These are phyloP conservation scores for Sarotherodon lohbergeri DNA, from an alignment of 2,113 vertebrate genomes.

Conservation along the genomic window DNA sequence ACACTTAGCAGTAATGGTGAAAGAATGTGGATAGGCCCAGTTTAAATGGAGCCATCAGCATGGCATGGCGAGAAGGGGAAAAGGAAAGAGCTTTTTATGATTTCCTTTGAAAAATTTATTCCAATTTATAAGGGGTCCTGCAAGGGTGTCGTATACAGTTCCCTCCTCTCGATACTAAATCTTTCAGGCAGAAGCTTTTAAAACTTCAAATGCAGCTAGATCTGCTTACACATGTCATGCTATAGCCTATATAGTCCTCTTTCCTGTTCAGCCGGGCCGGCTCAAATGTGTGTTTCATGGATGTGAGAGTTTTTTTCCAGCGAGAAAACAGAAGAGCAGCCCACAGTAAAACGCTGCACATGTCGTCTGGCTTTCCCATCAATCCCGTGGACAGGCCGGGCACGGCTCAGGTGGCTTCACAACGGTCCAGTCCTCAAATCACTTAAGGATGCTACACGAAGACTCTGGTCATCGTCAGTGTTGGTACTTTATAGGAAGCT, in stretches of 20 bases:
- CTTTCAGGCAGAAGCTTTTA: constrained; percentile 79
- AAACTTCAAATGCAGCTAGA: constrained; percentile 77
- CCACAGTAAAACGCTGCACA: constrained; percentile 56
- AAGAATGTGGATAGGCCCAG: constrained; percentile 48
- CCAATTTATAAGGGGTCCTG: constrained; percentile 65
- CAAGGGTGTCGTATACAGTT: constrained; percentile 66
- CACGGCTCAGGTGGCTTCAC: constrained; percentile 23
- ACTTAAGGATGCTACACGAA: neutral
- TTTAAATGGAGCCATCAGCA: constrained; percentile 66
- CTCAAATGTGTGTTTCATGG: constrained; percentile 56
- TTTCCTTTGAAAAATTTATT: constrained; percentile 74
- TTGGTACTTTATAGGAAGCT: neutral
- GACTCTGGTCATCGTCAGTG: neutral
- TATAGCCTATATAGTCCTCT: constrained; percentile 61
- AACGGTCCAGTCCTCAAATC: neutral
- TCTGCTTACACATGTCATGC: constrained; percentile 73
- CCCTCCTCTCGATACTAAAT: constrained; percentile 64
- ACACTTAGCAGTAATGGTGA: constrained; percentile 55
- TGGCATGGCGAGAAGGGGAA: constrained; percentile 34
- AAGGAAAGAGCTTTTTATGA: constrained; percentile 61
- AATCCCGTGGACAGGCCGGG: constrained; percentile 8
- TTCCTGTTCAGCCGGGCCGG: constrained; percentile 45
- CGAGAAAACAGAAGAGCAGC: constrained; percentile 47
- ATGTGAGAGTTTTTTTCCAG: constrained; percentile 51
- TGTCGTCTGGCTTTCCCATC: constrained; percentile 67